Conservation (phyloP, 1,140 invertebrate species). For the Scaptodrosophila lebanonensis region DNA sequence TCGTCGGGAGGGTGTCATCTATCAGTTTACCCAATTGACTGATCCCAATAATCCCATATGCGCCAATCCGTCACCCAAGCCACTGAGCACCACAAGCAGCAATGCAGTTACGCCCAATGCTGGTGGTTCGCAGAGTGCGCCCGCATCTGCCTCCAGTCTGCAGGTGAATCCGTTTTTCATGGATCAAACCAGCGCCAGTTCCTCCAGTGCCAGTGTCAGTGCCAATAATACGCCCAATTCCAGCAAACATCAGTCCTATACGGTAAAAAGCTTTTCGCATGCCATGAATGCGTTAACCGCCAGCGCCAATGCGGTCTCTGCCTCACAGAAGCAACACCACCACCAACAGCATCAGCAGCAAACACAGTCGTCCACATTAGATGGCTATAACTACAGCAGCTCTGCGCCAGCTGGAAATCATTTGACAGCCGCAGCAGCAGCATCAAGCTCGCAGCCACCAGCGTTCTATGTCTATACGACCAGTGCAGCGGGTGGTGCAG, state of each 20-base stretch:
- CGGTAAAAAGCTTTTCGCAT: conserved; percentile 72
- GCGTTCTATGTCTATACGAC: conserved; percentile 57
- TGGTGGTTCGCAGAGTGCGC: conserved; percentile 66
- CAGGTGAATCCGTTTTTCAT: conserved; percentile 75
- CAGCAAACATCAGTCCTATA: conserved; percentile 65
- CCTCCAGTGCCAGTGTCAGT: conserved; percentile 23
- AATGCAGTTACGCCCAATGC: conserved; percentile 42
- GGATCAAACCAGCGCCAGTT: conserved; percentile 41
- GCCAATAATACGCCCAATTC: conserved; percentile 61
- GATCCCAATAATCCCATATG: conserved; percentile 78
- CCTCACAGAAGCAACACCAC: conserved; percentile 17
- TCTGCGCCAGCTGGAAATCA: conserved; percentile 57
- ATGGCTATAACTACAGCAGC: conserved; percentile 62
- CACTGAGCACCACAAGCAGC: conserved; percentile 45
- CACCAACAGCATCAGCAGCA: conserved; percentile 11
- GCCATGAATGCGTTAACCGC: conserved; percentile 73
- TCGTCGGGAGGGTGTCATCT: conserved; percentile 94
- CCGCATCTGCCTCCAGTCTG: conserved; percentile 66
- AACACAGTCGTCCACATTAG: neutral
- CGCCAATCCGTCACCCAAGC: conserved; percentile 70
- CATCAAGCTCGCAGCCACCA: conserved; percentile 13
- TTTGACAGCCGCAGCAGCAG: conserved; percentile 13
- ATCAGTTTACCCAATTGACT: conserved; percentile 90
- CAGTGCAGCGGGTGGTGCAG: conserved; percentile 15
- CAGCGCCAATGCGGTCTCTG: conserved; percentile 46